phyloP scores from a whole-genome alignment of 2,113 vertebrate genomes.

The Melospiza georgiana region DNA sequence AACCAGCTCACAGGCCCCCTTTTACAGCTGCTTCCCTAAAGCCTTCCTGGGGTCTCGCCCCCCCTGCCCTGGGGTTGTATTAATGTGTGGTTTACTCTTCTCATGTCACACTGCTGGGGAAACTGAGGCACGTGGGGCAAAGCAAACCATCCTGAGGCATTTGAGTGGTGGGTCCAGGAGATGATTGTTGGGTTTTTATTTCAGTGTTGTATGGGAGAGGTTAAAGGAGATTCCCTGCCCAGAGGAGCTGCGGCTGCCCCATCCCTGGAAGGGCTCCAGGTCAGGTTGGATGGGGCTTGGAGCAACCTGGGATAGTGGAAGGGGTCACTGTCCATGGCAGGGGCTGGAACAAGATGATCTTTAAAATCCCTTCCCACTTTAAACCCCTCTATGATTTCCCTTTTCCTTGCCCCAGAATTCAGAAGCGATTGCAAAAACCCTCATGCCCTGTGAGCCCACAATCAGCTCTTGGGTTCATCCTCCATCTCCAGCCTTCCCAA shows the following conservation, averaged over 20 bases:
- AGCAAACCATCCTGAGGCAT: fast-evolving
- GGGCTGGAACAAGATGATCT: neutral
- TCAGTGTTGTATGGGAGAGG: neutral
- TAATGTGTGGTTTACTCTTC: neutral
- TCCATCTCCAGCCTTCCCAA: neutral
- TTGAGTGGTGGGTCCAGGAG: neutral
- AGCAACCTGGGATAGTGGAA: neutral
- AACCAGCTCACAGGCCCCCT: neutral
- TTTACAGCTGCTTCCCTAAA: neutral
- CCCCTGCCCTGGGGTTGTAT: fast-evolving
- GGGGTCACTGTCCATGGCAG: neutral
- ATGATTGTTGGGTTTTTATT: neutral
- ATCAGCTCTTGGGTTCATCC: neutral
- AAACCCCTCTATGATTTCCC: neutral
- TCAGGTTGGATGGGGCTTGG: neutral
- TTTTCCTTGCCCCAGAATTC: neutral
- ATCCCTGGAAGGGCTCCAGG: neutral
- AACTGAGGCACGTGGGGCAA: neutral
- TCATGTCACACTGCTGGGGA: neutral
- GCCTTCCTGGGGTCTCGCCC: neutral
- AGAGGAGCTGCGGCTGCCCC: neutral
- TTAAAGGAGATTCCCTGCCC: neutral
- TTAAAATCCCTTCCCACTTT: neutral
- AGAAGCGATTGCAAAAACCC: fast-evolving
- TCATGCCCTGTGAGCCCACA: fast-evolving